Percentiles rank a stretch among this genome's conserved stretches.
These are phyloP conservation scores for Brachycybe producta DNA, from an alignment of 2,888 invertebrate species.

Conservation along the genomic window DNA sequence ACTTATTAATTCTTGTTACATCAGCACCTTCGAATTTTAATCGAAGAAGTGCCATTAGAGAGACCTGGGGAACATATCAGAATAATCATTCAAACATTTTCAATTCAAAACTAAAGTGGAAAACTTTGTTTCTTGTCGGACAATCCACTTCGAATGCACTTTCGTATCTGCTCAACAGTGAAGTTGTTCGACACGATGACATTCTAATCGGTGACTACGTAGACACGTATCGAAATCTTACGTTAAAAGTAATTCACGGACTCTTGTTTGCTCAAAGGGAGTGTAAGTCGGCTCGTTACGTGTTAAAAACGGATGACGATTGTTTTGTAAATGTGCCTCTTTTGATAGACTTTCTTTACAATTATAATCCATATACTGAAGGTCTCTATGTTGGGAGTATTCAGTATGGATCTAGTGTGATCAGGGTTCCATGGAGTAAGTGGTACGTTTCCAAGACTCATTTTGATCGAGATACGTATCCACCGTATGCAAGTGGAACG, in stretches of 20 bases:
- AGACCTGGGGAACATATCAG: slow-evolving; percentile 2
- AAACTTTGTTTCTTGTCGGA: slow-evolving; percentile 9
- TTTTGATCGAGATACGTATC: slow-evolving; percentile 27
- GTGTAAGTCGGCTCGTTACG: slow-evolving; percentile 17
- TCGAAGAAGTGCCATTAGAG: slow-evolving; percentile 5
- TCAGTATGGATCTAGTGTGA: slow-evolving; percentile 26
- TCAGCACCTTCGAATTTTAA: slow-evolving; percentile 5
- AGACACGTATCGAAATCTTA: slow-evolving; percentile 10
- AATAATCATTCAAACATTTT: neutral
- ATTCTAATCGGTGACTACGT: slow-evolving; percentile 6
- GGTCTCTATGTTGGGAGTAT: slow-evolving; percentile 30
- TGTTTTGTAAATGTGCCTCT: slow-evolving; percentile 22
- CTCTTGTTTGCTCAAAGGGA: slow-evolving; percentile 15
- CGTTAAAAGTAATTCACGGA: slow-evolving; percentile 18
- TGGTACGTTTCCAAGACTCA: slow-evolving; percentile 29
- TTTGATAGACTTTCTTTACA: slow-evolving; percentile 17
- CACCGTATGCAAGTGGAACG: slow-evolving; percentile 31
- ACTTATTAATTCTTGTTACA: slow-evolving; percentile 7
- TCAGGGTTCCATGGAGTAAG: slow-evolving; percentile 27
- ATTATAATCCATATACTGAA: slow-evolving; percentile 6
- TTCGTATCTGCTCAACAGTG: neutral
- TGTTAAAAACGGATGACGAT: slow-evolving; percentile 23
- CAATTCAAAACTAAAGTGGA: neutral
- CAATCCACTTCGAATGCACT: neutral
- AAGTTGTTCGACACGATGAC: slow-evolving; percentile 1